These are phyloP conservation scores for Rhogogaster chlorosoma DNA, from an alignment of 2,888 invertebrate genomes.

Conservation along the genomic window DNA sequence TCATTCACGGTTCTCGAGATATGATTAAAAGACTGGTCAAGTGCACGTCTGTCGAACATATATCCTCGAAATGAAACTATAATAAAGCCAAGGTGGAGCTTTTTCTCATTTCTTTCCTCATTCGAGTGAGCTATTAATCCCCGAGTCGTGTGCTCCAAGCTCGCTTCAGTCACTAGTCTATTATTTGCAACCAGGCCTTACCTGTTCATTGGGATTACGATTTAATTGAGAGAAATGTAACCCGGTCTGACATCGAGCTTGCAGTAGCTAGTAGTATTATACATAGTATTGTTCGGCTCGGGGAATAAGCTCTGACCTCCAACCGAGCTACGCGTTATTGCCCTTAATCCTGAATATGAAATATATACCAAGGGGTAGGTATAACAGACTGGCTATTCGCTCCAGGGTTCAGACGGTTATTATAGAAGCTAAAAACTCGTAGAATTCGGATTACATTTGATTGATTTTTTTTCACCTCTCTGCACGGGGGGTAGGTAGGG, in stretches of 20 bases:
- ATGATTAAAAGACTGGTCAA: background rate
- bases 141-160: background rate
- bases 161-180: background rate
- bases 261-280: background rate
- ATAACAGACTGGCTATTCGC: background rate
- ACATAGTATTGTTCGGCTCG: background rate
- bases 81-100: background rate
- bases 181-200: background rate
- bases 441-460: background rate
- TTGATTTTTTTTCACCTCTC: background rate
- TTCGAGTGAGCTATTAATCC: background rate
- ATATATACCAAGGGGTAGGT: background rate
- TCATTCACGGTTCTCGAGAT: background rate
- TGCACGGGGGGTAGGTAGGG: background rate
- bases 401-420: background rate
- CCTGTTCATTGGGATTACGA: constrained; percentile 3
- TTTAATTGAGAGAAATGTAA: constrained; percentile 25
- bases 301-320: constrained; percentile 20
- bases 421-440: background rate
- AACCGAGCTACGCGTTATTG: background rate
- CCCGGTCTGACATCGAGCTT: background rate
- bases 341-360: constrained; percentile 25
- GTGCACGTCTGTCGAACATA: background rate
- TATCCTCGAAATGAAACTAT: background rate
- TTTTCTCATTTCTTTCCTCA: background rate